Conservation (phyloP, 2,888 invertebrate species). For the Leptinotarsa juncta region DNA sequence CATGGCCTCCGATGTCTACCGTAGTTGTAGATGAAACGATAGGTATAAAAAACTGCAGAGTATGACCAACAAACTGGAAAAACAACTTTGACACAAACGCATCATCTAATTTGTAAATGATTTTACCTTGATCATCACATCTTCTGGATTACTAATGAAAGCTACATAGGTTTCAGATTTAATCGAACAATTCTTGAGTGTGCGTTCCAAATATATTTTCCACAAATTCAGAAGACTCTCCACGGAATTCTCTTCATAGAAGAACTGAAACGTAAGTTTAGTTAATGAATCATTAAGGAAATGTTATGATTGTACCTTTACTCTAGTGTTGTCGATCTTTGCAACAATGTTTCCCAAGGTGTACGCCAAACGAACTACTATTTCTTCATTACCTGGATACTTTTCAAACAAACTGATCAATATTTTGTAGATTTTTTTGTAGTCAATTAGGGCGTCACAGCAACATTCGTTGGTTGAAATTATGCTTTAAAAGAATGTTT, state of each 20-base stretch:
- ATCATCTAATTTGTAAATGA: neutral
- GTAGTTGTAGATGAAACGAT: too few species aligned
- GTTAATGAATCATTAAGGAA: conserved; percentile 25
- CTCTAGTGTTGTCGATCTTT: conserved; percentile 77
- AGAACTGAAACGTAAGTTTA: conserved; percentile 65
- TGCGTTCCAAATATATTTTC: conserved; percentile 68
- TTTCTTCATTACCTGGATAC: conserved; percentile 77
- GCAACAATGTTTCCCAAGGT: conserved; percentile 89
- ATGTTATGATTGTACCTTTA: conserved; percentile 65
- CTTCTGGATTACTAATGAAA: conserved; percentile 69
- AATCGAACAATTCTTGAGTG: conserved; percentile 63
- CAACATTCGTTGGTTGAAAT: conserved; percentile 82
- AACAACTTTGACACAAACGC: too few species aligned
- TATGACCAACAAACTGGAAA: neutral
- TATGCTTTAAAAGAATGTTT: conserved; percentile 69
- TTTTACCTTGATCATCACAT: conserved; percentile 76
- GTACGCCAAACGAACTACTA: conserved; percentile 82
- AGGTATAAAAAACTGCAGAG: too few species aligned
- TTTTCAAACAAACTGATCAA: conserved; percentile 74
- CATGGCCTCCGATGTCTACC: too few species aligned
- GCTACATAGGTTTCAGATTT: conserved; percentile 62
- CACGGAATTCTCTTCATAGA: conserved; percentile 70
- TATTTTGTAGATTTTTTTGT: conserved; percentile 69
- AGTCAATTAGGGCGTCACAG: conserved; percentile 75
- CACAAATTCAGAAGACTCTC: conserved; percentile 68